Base-by-base conservation (phyloP, 2,797 vertebrate genomes). In the Brachyalestes nurse region DNA sequence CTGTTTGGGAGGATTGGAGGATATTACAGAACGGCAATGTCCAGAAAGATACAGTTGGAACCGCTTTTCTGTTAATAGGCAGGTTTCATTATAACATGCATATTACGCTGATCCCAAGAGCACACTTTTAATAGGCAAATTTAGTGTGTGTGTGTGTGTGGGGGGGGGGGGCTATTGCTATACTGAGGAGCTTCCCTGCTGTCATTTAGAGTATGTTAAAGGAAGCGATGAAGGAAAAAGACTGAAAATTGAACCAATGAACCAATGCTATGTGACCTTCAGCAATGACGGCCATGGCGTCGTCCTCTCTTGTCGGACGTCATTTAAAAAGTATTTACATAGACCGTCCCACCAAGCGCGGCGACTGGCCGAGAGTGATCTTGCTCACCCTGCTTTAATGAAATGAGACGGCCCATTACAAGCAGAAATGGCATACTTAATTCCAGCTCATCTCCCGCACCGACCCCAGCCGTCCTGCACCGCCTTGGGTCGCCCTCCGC, bases 351-450 rank as follows among this genome's bases (percentile, higher is more conserved):
- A 78, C 77, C 78, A n/a, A 87, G 87, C 70, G 90, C 93, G 93
- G 93, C 84, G 89, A 90, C 90, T 86, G 91, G 88, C 93, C 93
- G 90, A 89, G 86, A 87, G 93, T 96, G 96, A 97, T 97, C 96
- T 95, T 89, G 93, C 92, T 96, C 96, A 97, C 94, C 96, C 95
- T 94, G 92, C 95, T 97, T 96, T 96, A 97, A 97, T 97, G 96
- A 97, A 97, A 95, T 95, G 89, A 95, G 95, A 94, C 89, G 93
- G 95, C 95, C 96, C 95, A 97, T 97, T 97, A 96, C 95, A 94
- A 95, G 94, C 95, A 93, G 95, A 94, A 97, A 97, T 97, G 95
- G 96, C 96, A 95, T 97, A 97, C 96, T 97, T 98, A 99, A 98
- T 98, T 98, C 97, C 91, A 94, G 92, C 96, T 99, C 97, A 96